Conservation (phyloP, 2,113 vertebrate species). For the Silurus meridionalis region DNA sequence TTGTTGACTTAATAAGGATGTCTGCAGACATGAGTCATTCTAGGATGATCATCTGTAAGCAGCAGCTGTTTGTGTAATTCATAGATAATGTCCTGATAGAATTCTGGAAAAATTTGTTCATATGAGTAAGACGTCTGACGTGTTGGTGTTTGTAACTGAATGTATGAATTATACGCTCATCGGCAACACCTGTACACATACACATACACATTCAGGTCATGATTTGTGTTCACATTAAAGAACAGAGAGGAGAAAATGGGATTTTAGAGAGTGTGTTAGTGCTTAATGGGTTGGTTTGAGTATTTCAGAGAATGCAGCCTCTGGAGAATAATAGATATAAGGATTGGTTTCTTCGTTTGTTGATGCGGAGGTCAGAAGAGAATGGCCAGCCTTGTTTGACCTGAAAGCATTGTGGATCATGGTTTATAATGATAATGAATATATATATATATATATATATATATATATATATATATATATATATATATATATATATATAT, state of each 20-base stretch:
- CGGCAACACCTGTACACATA: not conserved
- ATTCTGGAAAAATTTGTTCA: not conserved
- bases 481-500: no score
- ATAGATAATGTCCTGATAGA: not conserved
- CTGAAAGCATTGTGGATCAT: not conserved
- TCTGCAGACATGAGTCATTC: not conserved
- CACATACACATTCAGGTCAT: not conserved
- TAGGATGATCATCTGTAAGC: not conserved
- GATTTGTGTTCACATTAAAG: not conserved
- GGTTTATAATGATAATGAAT: no score
- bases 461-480: no score
- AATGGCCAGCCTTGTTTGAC: not conserved
- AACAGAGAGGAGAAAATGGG: not conserved
- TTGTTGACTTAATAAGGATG: conserved; percentile 26
- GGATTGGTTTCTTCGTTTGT: no score
- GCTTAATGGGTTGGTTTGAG: not conserved
- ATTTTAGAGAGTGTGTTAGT: not conserved
- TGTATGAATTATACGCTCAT: not conserved
- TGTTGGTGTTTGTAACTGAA: not conserved
- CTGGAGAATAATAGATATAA: no score
- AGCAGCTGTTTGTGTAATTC: not conserved
- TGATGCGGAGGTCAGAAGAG: not conserved
- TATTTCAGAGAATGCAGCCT: not conserved
- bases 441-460: no score
- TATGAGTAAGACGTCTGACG: not conserved